Evolutionary conservation across 2,888 invertebrate genomes (phyloP).

Genomic region (Limnephilus lunatus): DNA sequence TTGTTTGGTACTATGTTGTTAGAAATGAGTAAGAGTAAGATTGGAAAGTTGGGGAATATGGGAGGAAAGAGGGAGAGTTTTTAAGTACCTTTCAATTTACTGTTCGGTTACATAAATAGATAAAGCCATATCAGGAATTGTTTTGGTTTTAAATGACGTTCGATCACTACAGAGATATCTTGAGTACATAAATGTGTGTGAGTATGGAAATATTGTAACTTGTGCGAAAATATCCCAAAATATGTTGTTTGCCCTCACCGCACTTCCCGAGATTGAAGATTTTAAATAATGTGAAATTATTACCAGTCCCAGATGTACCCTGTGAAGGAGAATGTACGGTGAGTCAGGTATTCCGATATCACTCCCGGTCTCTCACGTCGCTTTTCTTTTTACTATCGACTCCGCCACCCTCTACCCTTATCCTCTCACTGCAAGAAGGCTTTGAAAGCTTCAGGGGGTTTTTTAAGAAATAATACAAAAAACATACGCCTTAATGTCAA

Average conservation of each 20-base stretch:
- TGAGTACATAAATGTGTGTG: too few species aligned
- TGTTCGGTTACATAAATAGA: too few species aligned
- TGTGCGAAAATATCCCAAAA: neutral
- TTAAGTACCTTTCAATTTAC: neutral
- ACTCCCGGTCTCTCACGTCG: neutral
- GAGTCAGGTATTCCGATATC: slow-evolving; percentile 6
- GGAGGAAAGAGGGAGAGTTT: neutral
- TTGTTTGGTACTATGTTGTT: too few species aligned
- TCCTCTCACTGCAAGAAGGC: slow-evolving; percentile 23
- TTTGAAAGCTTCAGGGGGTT: neutral
- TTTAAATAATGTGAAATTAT: neutral
- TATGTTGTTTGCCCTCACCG: neutral
- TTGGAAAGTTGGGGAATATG: neutral
- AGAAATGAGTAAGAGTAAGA: too few species aligned
- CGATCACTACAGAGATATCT: too few species aligned
- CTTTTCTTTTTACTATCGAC: slow-evolving; percentile 20
- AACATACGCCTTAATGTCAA: slow-evolving; percentile 33
- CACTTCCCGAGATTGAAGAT: neutral
- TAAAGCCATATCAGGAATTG: too few species aligned
- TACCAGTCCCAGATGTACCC: neutral
- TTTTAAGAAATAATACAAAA: slow-evolving; percentile 23
- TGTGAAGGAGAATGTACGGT: neutral
- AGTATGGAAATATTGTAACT: too few species aligned
- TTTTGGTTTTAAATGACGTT: too few species aligned
- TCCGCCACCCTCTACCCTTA: slow-evolving; percentile 5